phyloP scores from a whole-genome alignment of 2,888 invertebrate species.

The Erebia epiphron region DNA sequence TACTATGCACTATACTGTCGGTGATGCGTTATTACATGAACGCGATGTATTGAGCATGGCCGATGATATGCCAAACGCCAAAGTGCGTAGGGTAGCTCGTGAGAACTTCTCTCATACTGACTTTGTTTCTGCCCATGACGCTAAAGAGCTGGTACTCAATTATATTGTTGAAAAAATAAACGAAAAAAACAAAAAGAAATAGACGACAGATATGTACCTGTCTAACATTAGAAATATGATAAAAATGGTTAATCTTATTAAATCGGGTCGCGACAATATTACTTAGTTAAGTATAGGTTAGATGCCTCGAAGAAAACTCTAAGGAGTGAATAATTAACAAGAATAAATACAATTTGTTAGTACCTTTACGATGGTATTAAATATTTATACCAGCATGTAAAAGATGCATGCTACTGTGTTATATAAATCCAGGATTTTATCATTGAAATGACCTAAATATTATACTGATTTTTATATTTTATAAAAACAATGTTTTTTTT shows the following conservation, averaged over 20 bases:
- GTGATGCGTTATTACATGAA: slow-evolving; percentile 43
- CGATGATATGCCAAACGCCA: slow-evolving; percentile 39
- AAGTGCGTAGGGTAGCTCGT: slow-evolving; percentile 39
- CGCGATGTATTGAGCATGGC: slow-evolving; percentile 46
- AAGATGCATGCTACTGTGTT: not conserved
- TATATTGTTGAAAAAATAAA: slow-evolving; percentile 41
- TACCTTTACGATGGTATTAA: not conserved
- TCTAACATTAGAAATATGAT: not conserved
- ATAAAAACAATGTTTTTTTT: not conserved
- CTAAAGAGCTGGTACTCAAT: slow-evolving; percentile 40
- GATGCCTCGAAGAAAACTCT: not conserved
- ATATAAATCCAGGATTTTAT: not conserved
- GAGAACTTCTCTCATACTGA: slow-evolving; percentile 43
- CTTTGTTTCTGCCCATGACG: slow-evolving; percentile 41
- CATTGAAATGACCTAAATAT: not conserved
- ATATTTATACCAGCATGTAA: not conserved
- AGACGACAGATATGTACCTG: too few relatives aligned
- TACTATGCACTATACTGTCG: slow-evolving; percentile 44
- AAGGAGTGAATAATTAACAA: too few relatives aligned
- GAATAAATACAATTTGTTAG: too few relatives aligned
- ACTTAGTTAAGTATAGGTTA: not conserved
- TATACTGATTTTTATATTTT: not conserved
- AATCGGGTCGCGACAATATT: slow-evolving; percentile 1
- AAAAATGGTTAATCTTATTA: too few relatives aligned
- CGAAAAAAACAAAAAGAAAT: slow-evolving; percentile 9